Evolutionary conservation across 2,888 invertebrate species (phyloP), one percentile per base, ranked within the genome.

Genomic region (Meganola albula): DNA sequence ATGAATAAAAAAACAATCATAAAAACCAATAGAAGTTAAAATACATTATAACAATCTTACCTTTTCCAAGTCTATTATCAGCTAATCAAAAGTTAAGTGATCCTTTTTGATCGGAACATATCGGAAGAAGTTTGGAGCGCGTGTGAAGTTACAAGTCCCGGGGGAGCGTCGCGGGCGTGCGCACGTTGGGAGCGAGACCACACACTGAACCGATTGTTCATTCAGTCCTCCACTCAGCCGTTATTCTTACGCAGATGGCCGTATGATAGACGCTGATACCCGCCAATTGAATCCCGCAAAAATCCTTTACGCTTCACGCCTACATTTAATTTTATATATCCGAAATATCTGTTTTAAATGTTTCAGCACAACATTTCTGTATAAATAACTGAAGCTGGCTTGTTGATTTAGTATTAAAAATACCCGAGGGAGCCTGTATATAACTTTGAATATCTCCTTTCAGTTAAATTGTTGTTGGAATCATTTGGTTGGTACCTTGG

Each of bases 231-330:
- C 61, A 53, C 67, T 67, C 70, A 53, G 67, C 59, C 74, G 76
- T 82, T 74, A 80, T 79, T 83, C 83, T 82, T 77, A 80, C 82
- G 74, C 80, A 83, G 78, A 79, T 82, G 80, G 68, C 69, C 63
- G 54, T 63, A 57, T 71, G 65, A 74, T 67, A 60, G 59, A 65
- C 58, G 48, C 62, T 61, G 67, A 69, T 71, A 72, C 65, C 56
- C 64, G 53, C 48, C 57, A 46, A 58, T 44, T 47, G 40, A 41
- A 46, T 40, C 34, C 24, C 31, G 24, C 25, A 41, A 37, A 37
- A 42, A 37, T 35, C 24, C 30, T 29, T 13, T 9, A 12, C 12
- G 14, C 5, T n/a, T 20, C 20, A n/a, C 20, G 8, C 7, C 8
- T 20, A 7, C 8, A 20, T n/a, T 20, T n/a, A 20, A n/a, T n/a